Base-by-base conservation (phyloP, 2,113 vertebrate species). In the Asarcornis scutulata region DNA sequence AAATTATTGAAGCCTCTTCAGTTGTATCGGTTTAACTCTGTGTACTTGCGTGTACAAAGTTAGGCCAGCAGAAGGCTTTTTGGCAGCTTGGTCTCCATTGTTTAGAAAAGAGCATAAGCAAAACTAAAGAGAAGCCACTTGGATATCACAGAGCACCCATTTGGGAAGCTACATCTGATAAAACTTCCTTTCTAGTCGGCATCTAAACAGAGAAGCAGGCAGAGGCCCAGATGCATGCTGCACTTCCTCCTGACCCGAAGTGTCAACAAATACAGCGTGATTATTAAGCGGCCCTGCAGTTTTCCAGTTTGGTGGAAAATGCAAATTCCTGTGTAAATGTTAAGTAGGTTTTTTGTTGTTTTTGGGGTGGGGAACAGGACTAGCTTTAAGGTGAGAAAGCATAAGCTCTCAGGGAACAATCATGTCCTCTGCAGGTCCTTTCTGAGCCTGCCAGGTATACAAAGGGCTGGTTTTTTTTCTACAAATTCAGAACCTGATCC, bases 11-110 rank as follows among this genome's bases (percentile, higher is more conserved):
- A 91, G 71, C n/a, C 14, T 83, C 6, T 64, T 75, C 12, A 4
- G 38, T 75, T 60, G 52, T 44, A 44, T 8, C 40, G 64, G 29
- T 86, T 84, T 92, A 73, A 76, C 80, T 80, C 32, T 48, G 52
- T 38, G 32, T 34, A 7, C 22, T 85, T 29, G 74, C 32, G 1
- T 11, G 36, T 74, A 56, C 64, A 46, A 38, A 84, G 63, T 75
- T 40, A 48, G 50, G 83, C 87, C 75, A 74, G 10, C 44, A 60
- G 85, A 71, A 89, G 46, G 67, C 55, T 62, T 76, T 88, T 81
- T 95, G 85, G 95, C 93, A 86, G 75, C 56, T 42, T 22, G 3
- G 22, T 25, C 62, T 50, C 80, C 71, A 66, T 94, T 95, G 91
- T 96, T 94, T 89, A 31, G 86, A 63, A 55, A 74, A 81, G 32